A percentile compares a stretch with the other conserved stretches of the same genome.
These are phyloP conservation scores for Drosophila cognata DNA, from an alignment of 2,888 invertebrate species.

Conservation along the genomic window DNA sequence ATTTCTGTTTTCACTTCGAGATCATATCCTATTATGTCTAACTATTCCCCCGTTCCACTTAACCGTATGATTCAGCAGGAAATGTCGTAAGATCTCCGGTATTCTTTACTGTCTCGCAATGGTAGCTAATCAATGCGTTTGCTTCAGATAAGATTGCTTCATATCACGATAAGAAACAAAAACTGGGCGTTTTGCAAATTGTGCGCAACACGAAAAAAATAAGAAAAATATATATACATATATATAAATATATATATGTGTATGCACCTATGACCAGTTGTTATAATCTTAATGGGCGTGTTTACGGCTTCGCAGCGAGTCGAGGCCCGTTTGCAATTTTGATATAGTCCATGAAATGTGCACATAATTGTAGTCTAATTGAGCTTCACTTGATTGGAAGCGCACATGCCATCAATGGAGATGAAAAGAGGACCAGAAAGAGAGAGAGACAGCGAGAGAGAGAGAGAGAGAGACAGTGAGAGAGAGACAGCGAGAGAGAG, in stretches of 20 bases:
- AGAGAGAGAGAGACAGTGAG: neutral
- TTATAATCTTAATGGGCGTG: conserved; percentile 5
- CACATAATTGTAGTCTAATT: conserved; percentile 33
- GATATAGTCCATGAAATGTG: conserved; percentile 24
- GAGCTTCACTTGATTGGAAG: conserved; percentile 8
- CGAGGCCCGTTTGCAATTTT: conserved; percentile 18
- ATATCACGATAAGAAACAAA: conserved; percentile 1
- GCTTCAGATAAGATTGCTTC: conserved; percentile 9
- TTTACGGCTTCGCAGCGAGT: conserved; percentile 12
- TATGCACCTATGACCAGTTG: neutral
- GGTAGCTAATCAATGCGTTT: conserved; percentile 11
- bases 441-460: neutral
- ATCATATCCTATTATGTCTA: neutral
- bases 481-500: neutral
- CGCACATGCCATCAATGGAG: neutral
- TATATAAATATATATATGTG: neutral
- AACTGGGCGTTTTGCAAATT: conserved; percentile 6
- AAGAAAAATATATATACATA: neutral
- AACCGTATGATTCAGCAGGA: conserved; percentile 14
- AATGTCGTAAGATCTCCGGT: conserved; percentile 10
- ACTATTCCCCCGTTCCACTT: neutral
- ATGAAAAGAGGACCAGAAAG: neutral
- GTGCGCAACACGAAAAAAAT: neutral
- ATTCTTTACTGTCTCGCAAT: neutral
- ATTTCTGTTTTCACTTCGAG: neutral